Base-by-base conservation (phyloP, 1,140 invertebrate species). In the Eulimnadia texana region DNA sequence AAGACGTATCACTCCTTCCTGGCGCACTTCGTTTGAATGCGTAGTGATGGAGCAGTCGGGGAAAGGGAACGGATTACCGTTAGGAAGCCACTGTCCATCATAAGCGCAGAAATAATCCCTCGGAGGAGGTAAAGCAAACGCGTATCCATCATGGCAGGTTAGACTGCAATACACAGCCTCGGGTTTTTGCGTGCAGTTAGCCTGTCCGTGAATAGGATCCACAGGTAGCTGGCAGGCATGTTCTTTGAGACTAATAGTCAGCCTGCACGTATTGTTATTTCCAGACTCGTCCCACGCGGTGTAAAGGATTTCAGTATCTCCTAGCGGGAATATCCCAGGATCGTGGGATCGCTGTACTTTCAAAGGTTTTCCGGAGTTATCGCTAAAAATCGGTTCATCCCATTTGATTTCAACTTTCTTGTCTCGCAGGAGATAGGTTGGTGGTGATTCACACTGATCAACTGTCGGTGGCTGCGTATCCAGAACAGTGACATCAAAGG, bases 301-400 rank as follows among this genome's bases (percentile, higher is more conserved):
- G 65, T 84, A 85, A 11, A 70, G 73, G 0, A 85, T 74, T 56
- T 69, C 62, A 0, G 81, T 83, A n/a, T 69, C 73, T 1, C 83
- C 82, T 11, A 78, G 66, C 1, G 73, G 72, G 70, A 84, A 83
- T 2, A 67, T 63, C 6, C 77, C 77, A 29, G 76, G 77, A 23
- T 74, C 70, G 61, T 76, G 74, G 3, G 55, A 62, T 13, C 65
- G 67, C 16, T 68, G 69, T 0, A 81, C 68, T 54, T 64, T 69
- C 0, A 79, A 66, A 0, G 69, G 66, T 33, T 70, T 64, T 50
- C 76, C 77, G 0, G 84, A 85, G 71, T 85, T 86, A 66, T 86
- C 84, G 63, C 78, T 79, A 69, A 85, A 82, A 6, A 78, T 68
- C 19, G 84, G 84, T 64, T 83, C 80, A 55, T 82, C 79, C 82